phyloP scores from a whole-genome alignment of 2,888 invertebrate species.

The Pammene fasciana region DNA sequence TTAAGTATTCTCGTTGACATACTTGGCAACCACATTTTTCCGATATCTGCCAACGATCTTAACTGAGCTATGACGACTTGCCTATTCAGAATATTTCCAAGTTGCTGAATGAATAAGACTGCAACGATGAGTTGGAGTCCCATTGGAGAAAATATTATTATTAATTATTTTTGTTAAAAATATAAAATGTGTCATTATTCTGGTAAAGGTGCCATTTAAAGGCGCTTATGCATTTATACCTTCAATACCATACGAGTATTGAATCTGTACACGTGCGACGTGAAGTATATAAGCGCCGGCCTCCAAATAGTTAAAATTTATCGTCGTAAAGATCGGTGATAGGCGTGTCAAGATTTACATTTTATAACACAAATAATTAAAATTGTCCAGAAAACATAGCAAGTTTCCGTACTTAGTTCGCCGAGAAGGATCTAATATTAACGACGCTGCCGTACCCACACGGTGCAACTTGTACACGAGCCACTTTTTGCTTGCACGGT shows the following conservation, averaged over 20 bases:
- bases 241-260: too few relatives aligned
- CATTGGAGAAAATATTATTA: too few relatives aligned
- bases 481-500: conserved; percentile 33
- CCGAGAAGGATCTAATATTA: conserved; percentile 31
- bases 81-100: not conserved
- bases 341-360: not conserved
- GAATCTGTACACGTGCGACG: too few relatives aligned
- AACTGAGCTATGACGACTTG: conserved; percentile 1
- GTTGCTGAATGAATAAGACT: not conserved
- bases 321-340: too few relatives aligned
- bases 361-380: not conserved
- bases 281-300: too few relatives aligned
- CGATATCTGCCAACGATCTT: conserved; percentile 11
- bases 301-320: too few relatives aligned
- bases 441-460: conserved; percentile 21
- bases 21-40: not conserved
- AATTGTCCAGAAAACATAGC: conserved; percentile 10
- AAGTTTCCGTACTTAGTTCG: conserved; percentile 11
- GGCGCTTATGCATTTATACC: too few relatives aligned
- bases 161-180: too few relatives aligned
- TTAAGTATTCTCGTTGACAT: conserved; percentile 1
- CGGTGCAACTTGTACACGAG: conserved; percentile 30
- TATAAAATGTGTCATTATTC: too few relatives aligned
- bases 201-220: too few relatives aligned
- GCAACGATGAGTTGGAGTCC: too few relatives aligned